Base-by-base conservation (phyloP, 1,140 invertebrate species). In the Probaryconus sp. region DNA sequence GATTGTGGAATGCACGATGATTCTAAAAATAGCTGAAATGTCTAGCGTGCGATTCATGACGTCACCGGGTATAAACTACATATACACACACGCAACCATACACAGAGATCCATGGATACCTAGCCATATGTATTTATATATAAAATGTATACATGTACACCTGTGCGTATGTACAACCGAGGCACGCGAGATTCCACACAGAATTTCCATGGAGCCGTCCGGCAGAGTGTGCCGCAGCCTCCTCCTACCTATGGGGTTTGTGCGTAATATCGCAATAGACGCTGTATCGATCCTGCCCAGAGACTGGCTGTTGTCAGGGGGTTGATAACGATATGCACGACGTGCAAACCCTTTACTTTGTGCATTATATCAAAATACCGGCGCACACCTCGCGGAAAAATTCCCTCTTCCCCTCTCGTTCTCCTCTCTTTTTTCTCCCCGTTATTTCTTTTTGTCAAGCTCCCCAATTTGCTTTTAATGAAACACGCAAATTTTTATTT, bases 201-300 rank as follows among this genome's bases (percentile, higher is more conserved):
- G 78, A 58, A 70, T 80, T 77, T 77, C 65, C 73, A 78, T 79
- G 69, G 58, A 70, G 53, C 58, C 64, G 75, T 42, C 48, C 67
- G 63, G 67, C 28, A 47, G 45, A 51, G 21, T 11, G 43, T 42
- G 28, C 35, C 45, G 16, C 48, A 26, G 33, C 51, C 76, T 63
- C 63, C 68, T 75, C 68, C 61, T 75, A 63, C 55, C 76, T 80
- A 83, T 82, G 79, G 80, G 81, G 79, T 83, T 83, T 77, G 78
- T 72, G 76, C 81, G 80, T 79, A 81, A 83, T 83, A 84, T 83
- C 76, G 83, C 78, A 77, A 85, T 81, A 83, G 81, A 84, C 79
- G 83, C 84, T 86, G 79, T 84, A 86, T 86, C 82, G 84, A 86
- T 86, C 83, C 71, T 51, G 60, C 58, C 68, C 79, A 78, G 78